Percentiles rank a stretch among this genome's conserved stretches.
Conservation (phyloP, 2,797 vertebrate genomes). For the Microhierax caerulescens region DNA sequence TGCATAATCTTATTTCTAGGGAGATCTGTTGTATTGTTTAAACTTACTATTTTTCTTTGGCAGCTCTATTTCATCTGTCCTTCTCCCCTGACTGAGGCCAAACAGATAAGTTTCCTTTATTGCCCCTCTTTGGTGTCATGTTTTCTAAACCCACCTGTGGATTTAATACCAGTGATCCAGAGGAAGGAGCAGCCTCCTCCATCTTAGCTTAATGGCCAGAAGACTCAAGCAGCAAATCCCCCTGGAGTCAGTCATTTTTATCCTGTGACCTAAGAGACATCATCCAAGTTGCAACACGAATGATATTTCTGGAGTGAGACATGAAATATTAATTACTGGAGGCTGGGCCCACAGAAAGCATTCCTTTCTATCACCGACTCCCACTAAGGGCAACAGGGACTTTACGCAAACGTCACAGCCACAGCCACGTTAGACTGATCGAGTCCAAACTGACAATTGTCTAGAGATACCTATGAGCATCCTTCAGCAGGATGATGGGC, state of each 20-base stretch:
- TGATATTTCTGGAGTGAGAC: neutral
- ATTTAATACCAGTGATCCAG: neutral
- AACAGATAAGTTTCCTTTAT: neutral
- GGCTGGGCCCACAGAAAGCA: neutral
- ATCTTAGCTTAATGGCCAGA: neutral
- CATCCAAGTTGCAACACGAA: neutral
- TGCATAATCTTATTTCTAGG: neutral
- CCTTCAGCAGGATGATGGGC: neutral
- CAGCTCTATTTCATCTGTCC: neutral
- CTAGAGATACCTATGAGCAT: neutral
- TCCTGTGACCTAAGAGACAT: neutral
- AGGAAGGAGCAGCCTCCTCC: neutral
- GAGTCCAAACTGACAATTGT: neutral
- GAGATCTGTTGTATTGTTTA: neutral
- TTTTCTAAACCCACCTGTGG: neutral
- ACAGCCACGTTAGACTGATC: accelerated
- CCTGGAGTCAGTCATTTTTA: neutral
- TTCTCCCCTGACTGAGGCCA: neutral
- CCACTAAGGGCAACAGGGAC: neutral
- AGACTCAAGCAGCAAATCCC: neutral
- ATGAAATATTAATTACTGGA: neutral
- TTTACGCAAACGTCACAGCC: neutral
- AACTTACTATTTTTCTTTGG: neutral
- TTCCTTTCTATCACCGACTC: neutral
- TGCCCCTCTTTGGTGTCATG: neutral